phyloP scores from a whole-genome alignment of 2,113 vertebrate genomes.

The Rhegmatorhina hoffmannsi region DNA sequence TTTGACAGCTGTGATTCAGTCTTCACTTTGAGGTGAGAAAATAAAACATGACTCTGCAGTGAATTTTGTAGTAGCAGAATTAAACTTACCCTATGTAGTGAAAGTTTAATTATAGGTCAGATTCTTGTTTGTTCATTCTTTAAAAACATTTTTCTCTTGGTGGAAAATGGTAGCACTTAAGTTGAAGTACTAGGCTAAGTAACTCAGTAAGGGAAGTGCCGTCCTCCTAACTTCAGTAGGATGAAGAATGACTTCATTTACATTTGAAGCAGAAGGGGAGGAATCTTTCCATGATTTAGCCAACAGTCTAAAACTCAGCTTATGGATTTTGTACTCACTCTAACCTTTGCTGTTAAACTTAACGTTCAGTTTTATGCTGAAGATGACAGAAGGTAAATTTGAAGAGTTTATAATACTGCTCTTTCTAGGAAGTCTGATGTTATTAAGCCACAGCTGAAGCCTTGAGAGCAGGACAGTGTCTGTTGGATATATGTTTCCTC shows the following conservation, averaged over 20 bases:
- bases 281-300: background rate
- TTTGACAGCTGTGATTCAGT: background rate
- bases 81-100: background rate
- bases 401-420: background rate
- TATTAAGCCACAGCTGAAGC: background rate
- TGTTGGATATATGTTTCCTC: background rate
- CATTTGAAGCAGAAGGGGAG: background rate
- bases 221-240: background rate
- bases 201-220: background rate
- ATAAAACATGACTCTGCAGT: background rate
- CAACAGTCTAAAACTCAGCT: background rate
- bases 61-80: background rate
- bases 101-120: background rate
- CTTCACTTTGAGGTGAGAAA: background rate
- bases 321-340: background rate
- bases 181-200: background rate
- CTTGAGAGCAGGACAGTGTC: background rate
- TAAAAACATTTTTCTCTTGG: background rate
- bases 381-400: background rate
- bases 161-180: background rate
- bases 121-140: background rate
- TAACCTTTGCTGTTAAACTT: background rate
- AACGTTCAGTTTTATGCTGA: background rate
- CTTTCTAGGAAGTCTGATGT: constrained; percentile 1
- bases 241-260: background rate